Base-by-base conservation (phyloP, 2,797 vertebrate genomes). In the Clarias pachynema region DNA sequence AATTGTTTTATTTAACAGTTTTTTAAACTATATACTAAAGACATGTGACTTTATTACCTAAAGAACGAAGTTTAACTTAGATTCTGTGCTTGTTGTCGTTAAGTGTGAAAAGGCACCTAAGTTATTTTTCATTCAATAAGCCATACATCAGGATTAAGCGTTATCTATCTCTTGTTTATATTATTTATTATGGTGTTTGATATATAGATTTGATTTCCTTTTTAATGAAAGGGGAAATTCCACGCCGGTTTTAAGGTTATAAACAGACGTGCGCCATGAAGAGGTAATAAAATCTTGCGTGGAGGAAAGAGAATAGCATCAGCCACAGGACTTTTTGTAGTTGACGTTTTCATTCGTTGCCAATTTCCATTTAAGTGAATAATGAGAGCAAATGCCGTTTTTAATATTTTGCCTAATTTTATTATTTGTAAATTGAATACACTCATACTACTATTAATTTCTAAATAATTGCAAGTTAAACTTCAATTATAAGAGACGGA, bases 271-370 rank as follows among this genome's bases (percentile, higher is more conserved):
- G n/a, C 56, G 84, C 49, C 53, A 79, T 84, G 84, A 87, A 87
- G 78, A 59, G 83, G 87, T 86, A 87, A 90, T 91, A 87, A 89
- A 91, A 89, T 82, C 62, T 72, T 75, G 37, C 59, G 75, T 79
- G 53, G 81, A 74, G 40, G 53, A 57, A 84, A 84, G 72, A 56
- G 59, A 59, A 77, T 29, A 57, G 7, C 18, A 14, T 22, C 29
- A 22, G 56, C 5, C 5, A 12, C 9, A 12, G 9, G 44, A 49
- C 44, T 2, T 12, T 37, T 69, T 69, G 1, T 22, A 5, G 22
- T 70, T 40, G 20, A 10, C 3, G 22, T 37, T 24, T 18, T 20
- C 68, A 22, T 8, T 70, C 9, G 24, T 53, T 5, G 40, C 5
- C 6, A 49, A 18, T 16, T 29, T 31, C 15, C 9, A 0, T 75